Conservation (phyloP, 2,113 vertebrate genomes). For the Ailurus styani region DNA sequence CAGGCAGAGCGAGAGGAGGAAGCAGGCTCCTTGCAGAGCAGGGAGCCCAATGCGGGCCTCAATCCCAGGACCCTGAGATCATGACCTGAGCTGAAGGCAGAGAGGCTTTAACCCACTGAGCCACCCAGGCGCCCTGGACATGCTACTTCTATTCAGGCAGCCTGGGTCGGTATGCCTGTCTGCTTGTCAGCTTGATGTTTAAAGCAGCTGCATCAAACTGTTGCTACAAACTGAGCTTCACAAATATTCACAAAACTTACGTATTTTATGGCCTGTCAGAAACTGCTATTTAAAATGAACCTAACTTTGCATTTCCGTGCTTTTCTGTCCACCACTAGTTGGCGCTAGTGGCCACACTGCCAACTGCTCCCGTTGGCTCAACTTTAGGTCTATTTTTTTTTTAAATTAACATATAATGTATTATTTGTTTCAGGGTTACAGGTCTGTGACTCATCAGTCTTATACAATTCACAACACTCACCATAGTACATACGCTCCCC, state of each 20-base stretch:
- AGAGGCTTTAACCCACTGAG: too few species aligned
- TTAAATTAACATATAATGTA: too few species aligned
- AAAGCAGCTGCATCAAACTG: not conserved
- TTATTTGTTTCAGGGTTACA: too few species aligned
- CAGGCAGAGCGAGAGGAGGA: too few species aligned
- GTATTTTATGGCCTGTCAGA: not conserved
- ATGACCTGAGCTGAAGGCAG: too few species aligned
- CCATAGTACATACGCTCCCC: too few species aligned
- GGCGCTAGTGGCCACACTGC: not conserved
- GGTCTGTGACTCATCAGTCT: too few species aligned
- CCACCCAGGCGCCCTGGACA: too few species aligned
- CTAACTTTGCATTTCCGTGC: not conserved
- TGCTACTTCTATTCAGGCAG: not conserved
- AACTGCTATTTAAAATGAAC: not conserved
- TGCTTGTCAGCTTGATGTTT: not conserved
- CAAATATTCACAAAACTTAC: not conserved
- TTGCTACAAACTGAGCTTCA: not conserved
- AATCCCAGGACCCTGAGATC: too few species aligned
- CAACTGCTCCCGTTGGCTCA: fast-evolving
- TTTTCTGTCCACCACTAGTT: not conserved
- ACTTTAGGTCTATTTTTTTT: not conserved
- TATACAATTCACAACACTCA: too few species aligned
- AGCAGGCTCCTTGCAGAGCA: too few species aligned
- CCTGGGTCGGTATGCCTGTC: not conserved
- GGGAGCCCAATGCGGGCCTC: too few species aligned